Evolutionary conservation across 2,797 vertebrate genomes (phyloP), one percentile per base, ranked within the genome.

Genomic region (Glossophaga mutica): DNA sequence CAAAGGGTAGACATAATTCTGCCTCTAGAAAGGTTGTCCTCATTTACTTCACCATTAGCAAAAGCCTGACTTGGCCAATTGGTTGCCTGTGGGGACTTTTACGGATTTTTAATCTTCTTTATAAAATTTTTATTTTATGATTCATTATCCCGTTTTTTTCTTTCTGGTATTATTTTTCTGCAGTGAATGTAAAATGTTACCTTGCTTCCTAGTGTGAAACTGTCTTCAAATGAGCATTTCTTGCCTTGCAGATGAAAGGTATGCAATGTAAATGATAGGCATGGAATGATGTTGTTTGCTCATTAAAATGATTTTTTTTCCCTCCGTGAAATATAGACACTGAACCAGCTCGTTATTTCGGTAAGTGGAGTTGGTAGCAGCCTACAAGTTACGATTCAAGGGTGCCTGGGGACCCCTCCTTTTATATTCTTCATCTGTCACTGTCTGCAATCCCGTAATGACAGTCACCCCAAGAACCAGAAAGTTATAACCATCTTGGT

Each of bases 71-170:
- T 18, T 7, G 62, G 77, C 16, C 92, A 73, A 94, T 87, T 91
- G 62, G 87, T 94, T 77, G 52, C 82, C 78, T 81, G 15, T 84
- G 86, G 62, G 52, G 81, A 42, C 86, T 86, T 94, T 86, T 44
- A 96, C 85, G 52, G 50, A 90, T 87, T 96, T 96, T 93, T 76
- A 91, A 90, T 81, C 71, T 44, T 55, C 50, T 96, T 94, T 89
- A 55, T 76, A 76, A 87, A 89, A 67, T 73, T 86, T 94, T 94
- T 70, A 93, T 87, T 91, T 96, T 77, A 57, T 91, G 90, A 96
- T 94, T 96, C 95, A 94, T 92, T 57, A 94, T 44, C 34, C 22
- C 6, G 1, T n/a, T 87, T 14, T 96, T 96, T 94, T 92, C 48
- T 62, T 62, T 2, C 77, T 44, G 50, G 44, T 18, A 18, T 55